Evolutionary conservation across 2,113 vertebrate genomes (phyloP).

Genomic region (Aldabrachelys gigantea): DNA sequence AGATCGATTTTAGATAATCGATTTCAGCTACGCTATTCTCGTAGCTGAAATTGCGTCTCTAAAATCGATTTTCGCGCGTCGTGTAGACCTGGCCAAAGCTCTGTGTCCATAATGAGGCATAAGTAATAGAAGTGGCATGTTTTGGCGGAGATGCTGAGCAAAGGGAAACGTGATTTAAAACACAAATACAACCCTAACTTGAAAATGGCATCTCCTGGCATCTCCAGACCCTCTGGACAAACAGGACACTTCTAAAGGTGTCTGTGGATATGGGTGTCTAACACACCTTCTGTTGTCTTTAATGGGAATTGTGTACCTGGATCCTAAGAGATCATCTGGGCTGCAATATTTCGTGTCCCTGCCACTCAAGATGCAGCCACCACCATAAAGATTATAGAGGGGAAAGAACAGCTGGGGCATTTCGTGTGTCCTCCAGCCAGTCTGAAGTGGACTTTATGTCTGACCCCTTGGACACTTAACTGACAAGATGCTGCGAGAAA

Average conservation of each 20-base stretch:
- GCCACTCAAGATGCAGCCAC: fast-evolving
- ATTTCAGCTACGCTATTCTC: no score
- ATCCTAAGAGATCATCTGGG: fast-evolving
- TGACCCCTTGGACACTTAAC: background rate
- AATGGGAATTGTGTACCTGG: background rate
- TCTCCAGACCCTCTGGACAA: background rate
- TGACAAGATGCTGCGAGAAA: background rate
- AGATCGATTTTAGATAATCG: no score
- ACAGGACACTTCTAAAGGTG: background rate
- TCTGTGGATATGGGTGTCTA: background rate
- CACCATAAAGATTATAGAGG: fast-evolving
- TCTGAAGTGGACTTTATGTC: background rate
- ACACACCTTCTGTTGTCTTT: background rate
- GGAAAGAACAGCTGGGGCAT: background rate
- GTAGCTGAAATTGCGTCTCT: no score
- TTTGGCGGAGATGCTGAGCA: background rate
- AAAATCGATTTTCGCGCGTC: no score
- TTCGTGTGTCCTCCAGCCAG: fast-evolving
- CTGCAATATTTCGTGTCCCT: background rate
- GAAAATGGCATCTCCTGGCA: no score
- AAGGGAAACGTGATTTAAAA: no score
- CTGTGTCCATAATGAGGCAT: fast-evolving
- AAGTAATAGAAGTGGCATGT: background rate
- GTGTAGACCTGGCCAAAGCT: no score
- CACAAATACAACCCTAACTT: no score